These are phyloP conservation scores for Pterocles gutturalis DNA, from an alignment of 2,113 vertebrate species.

Conservation along the genomic window DNA sequence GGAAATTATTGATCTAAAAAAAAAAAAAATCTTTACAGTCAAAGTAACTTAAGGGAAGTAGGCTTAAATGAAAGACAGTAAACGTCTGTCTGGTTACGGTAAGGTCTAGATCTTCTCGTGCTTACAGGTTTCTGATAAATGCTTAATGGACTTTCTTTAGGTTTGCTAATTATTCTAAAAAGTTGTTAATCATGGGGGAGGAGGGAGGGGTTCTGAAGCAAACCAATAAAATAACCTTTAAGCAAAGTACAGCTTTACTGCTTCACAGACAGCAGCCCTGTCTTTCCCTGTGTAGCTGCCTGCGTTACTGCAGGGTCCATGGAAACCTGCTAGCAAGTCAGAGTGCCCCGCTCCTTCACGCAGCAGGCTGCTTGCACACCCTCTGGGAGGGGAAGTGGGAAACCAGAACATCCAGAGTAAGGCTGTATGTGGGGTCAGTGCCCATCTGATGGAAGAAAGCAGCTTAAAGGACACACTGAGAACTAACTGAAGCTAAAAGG, in stretches of 20 bases:
- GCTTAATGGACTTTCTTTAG: not conserved
- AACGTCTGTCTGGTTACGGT: not conserved
- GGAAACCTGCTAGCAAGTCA: not conserved
- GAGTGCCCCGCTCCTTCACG: accelerated
- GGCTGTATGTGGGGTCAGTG: not conserved
- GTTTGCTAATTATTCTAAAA: not conserved
- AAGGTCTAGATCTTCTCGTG: not conserved
- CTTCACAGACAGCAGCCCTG: not conserved
- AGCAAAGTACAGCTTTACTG: not conserved
- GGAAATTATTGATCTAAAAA: not conserved
- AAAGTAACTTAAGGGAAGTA: not conserved
- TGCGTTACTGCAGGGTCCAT: accelerated
- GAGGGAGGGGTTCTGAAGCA: not conserved
- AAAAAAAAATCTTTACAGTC: not conserved
- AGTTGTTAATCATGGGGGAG: not conserved
- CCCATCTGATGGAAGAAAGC: not conserved
- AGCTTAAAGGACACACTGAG: not conserved
- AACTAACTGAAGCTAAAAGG: not conserved
- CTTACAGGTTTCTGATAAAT: not conserved
- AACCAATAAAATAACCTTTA: not conserved
- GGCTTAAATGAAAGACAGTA: not conserved
- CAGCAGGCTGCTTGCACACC: accelerated
- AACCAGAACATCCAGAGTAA: not conserved
- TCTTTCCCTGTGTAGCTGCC: not conserved
- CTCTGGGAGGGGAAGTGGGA: not conserved